phyloP scores from a whole-genome alignment of 1,140 invertebrate species.

The Latrodectus geometricus region DNA sequence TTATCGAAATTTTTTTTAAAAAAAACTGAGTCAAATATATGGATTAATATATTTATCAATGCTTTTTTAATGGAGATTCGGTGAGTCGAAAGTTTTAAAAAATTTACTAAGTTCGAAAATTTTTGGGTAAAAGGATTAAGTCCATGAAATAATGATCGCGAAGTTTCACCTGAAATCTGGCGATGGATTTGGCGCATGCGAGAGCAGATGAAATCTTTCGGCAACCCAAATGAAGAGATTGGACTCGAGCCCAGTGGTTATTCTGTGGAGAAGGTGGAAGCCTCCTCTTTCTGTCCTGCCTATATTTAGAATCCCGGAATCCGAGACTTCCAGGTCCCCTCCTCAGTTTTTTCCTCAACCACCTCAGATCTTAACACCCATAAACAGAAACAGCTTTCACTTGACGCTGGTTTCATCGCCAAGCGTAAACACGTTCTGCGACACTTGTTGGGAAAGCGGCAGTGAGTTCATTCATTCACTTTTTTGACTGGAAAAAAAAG shows the following conservation, averaged over 20 bases:
- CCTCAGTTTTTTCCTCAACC: neutral
- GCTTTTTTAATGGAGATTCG: no score
- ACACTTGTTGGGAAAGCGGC: conserved; percentile 32
- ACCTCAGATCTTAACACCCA: conserved; percentile 19
- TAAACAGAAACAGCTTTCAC: conserved; percentile 44
- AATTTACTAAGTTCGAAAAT: no score
- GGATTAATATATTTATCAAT: no score
- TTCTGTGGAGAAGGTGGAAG: neutral
- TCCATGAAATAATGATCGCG: neutral
- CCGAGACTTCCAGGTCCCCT: conserved; percentile 17
- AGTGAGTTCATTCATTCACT: neutral
- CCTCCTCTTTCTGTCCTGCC: neutral
- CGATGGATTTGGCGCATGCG: neutral
- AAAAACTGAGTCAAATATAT: no score
- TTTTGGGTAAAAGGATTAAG: neutral
- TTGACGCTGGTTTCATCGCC: neutral
- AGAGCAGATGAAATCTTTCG: neutral
- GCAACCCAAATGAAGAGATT: conserved; percentile 41
- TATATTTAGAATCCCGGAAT: conserved; percentile 56
- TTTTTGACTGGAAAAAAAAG: neutral
- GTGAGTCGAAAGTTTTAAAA: no score
- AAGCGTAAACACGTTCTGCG: conserved; percentile 45
- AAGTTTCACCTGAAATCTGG: neutral
- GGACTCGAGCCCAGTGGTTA: conserved; percentile 56
- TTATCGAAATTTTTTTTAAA: no score